Evolutionary conservation across 1,140 invertebrate species (phyloP), one percentile per base, ranked within the genome.

Genomic region (Conopomorpha cramerella): DNA sequence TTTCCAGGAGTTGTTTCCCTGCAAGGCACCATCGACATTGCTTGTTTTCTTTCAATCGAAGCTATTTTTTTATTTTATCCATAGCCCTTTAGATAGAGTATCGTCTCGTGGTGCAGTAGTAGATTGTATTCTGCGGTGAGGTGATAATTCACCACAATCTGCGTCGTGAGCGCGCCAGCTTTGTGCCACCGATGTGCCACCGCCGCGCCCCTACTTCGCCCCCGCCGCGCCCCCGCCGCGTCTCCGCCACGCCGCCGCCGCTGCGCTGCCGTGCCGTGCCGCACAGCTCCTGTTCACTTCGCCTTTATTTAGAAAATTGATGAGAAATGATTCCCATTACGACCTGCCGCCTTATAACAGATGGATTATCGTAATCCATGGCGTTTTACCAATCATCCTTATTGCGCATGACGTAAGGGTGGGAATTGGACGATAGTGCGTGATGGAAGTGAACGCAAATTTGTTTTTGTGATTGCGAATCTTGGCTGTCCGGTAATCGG

Each of bases 241-340:
- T n/a, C n/a, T n/a, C n/a, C n/a, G n/a, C n/a, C n/a, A n/a, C n/a
- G n/a, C n/a, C n/a, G n/a, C n/a, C n/a, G n/a, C n/a, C n/a, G n/a
- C n/a, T n/a, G n/a, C n/a, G n/a, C n/a, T n/a, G n/a, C n/a, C n/a
- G n/a, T n/a, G n/a, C n/a, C n/a, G n/a, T n/a, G n/a, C n/a, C n/a
- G n/a, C n/a, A n/a, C n/a, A n/a, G 71, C 71, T 76, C 63, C 70
- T 72, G 70, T 23, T 4, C 19, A 10, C 19, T 70, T 63, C 60
- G 62, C 70, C 70, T 74, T 74, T 74, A 74, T 74, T 74, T 74
- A 74, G 70, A 74, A 74, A 74, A 74, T 74, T 74, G 70, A 74
- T 74, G 67, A 74, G 70, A 74, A 72, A 74, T 68, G 70, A 62
- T 70, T 62, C 70, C 70, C 70, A 74, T 74, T 74, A 72, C 65